Evolutionary conservation across 53 echinoderm and acorn worm species (phyloP), one percentile per base, ranked within the genome.

Genomic region (Zoroaster sp.): DNA sequence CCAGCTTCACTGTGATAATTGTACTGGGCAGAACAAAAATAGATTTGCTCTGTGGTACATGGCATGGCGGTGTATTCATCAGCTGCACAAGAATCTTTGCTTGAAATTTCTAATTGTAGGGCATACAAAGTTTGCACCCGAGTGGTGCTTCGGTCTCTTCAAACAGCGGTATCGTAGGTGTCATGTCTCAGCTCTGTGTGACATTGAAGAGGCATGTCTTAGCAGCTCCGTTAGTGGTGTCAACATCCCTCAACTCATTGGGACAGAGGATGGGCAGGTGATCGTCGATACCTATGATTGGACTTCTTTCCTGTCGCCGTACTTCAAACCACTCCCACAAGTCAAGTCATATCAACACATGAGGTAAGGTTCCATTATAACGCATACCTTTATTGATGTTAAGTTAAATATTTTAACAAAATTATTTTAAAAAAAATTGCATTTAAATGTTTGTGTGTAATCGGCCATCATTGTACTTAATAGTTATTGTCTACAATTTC

Each of bases 281-380:
- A 34, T 35, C 18, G 92, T 92, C 10, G 38, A 46, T 0, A 30
- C 34, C 35, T 92, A 81, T 34, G 72, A 92, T 85, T 92, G 92
- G 89, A 88, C 88, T 59, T 31, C 39, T 11, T 92, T 88, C 77
- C 85, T 89, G 14, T 17, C 25, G 1, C 83, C 89, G 2, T 92
- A 83, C 85, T 92, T 89, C 77, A 20, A 6, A 5, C 83, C 86
- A 11, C 75, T 92, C 20, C 15, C 53, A 11, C 65, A 77, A 18
- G 89, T 92, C 86, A 92, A 92, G 83, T 7, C 46, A 34, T 83
- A 45, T 31, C 92, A 92, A 25, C 92, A 92, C 70, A 72, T 89
- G 46, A 86, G 92, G 92, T 92, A 88, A 73, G 75, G 15, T 23
- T 43, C 43, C n/a, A n/a, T n/a, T n/a, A n/a, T n/a, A n/a, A n/a